These are phyloP conservation scores for Synanthedon tipuliformis DNA, from an alignment of 2,888 invertebrate species.

Conservation along the genomic window DNA sequence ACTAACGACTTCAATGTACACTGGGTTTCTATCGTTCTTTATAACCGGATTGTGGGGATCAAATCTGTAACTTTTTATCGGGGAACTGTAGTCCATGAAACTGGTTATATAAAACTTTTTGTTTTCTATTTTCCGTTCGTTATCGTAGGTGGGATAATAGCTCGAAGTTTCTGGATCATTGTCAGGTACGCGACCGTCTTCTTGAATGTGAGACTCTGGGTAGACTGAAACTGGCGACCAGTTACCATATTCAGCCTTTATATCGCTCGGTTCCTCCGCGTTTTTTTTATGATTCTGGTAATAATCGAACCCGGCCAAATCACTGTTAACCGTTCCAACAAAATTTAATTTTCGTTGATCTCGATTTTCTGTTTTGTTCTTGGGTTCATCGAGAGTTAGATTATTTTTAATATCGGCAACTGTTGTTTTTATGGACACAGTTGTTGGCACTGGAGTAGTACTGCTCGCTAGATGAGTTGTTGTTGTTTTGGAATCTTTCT, in stretches of 20 bases:
- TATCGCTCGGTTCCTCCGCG: conserved; percentile 48
- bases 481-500: conserved; percentile 71
- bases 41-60: conserved; percentile 63
- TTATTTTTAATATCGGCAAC: conserved; percentile 21
- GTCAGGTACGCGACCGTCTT: conserved; percentile 49
- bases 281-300: conserved; percentile 54
- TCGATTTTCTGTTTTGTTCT: conserved; percentile 53
- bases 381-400: conserved; percentile 32
- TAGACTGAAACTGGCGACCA: conserved; percentile 66
- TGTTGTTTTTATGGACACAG: conserved; percentile 37
- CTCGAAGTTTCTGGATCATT: conserved; percentile 50
- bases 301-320: conserved; percentile 60
- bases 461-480: conserved; percentile 19
- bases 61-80: conserved; percentile 55
- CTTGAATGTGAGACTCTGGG: conserved; percentile 59
- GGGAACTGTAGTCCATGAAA: conserved; percentile 50
- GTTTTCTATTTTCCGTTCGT: conserved; percentile 49
- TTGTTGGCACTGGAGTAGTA: conserved; percentile 39
- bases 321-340: conserved; percentile 45
- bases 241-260: conserved; percentile 64
- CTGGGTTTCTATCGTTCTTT: conserved; percentile 68
- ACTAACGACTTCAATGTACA: conserved; percentile 63
- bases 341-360: conserved; percentile 59
- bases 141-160: conserved; percentile 61
- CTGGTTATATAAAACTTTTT: conserved; percentile 61